Base-by-base conservation (phyloP, 2,113 vertebrate species). In the Eptatretus burgeri region DNA sequence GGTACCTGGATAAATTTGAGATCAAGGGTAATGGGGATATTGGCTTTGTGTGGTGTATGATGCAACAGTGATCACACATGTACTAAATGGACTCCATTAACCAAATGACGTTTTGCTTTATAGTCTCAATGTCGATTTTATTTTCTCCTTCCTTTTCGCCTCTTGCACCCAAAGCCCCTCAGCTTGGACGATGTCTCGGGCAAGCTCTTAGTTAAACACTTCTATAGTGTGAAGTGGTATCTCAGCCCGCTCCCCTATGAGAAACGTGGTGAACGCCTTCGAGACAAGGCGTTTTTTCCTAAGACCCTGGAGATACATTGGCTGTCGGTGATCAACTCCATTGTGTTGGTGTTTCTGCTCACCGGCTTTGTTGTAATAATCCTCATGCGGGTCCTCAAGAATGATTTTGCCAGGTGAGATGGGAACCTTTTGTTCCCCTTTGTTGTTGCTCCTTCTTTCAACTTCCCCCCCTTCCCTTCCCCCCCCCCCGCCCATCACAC, bases 361-460 rank as follows among this genome's bases (percentile, higher is more conserved):
- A 76, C 84, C 66, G 84, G 84, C 67, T 89, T 89, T 51, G 84
- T 89, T 70, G 82, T 84, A 67, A 85, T 89, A 71, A 87, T 89
- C 72, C 80, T 89, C 52, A 86, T 89, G 84, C 76, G 84, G 17
- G 84, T 89, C 16, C 78, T 87, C 12, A 82, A 83, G 69, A 87
- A 83, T 27, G 84, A 89, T 70, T 78, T 87, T 63, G 84, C 84
- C 66, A 79, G 84, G 78, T 78, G 9, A 65, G 18, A 13, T 14
- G 14, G 41, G 16, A 2, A 1, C 16, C 16, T n/a, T 49, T 20
- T 2, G 16, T 41, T 41, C 27, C 27, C 13, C 14, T 63, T 20
- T 20, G 10, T 16, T 18, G 11, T 3, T n/a, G 13, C 41, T 62
- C 2, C 3, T 13, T 18, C 11, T 13, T 27, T 20, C 17, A 63